Conservation (phyloP, 2,888 invertebrate genomes). For the Agrypnus murinus region DNA sequence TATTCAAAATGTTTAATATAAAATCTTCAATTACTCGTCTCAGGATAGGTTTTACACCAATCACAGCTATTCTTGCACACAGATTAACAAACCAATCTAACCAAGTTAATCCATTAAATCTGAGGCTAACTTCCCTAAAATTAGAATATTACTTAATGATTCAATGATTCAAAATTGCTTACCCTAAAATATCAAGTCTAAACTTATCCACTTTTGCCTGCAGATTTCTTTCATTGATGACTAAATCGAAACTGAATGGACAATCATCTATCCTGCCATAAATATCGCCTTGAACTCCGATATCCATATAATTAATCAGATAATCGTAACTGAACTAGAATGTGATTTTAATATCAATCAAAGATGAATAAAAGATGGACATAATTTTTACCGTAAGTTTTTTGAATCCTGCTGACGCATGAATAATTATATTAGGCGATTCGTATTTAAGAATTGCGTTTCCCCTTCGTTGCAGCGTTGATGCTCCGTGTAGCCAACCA, state of each 20-base stretch:
- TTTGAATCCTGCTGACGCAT: slow-evolving; percentile 42
- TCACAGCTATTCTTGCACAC: neutral
- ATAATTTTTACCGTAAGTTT: slow-evolving; percentile 50
- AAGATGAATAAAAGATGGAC: neutral
- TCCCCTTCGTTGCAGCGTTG: slow-evolving; percentile 70
- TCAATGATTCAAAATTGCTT: too few species aligned
- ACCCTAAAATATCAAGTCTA: slow-evolving; percentile 31
- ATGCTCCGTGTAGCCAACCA: slow-evolving; percentile 71
- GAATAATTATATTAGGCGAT: slow-evolving; percentile 16
- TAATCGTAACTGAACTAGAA: slow-evolving; percentile 74
- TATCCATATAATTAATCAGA: slow-evolving; percentile 72
- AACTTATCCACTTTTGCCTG: slow-evolving; percentile 24
- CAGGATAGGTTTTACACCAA: neutral
- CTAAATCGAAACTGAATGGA: slow-evolving; percentile 22
- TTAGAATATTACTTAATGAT: too few species aligned
- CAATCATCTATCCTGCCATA: slow-evolving; percentile 60
- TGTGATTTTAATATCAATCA: slow-evolving; percentile 47
- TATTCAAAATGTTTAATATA: neutral
- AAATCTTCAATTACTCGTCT: neutral
- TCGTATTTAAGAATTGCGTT: slow-evolving; percentile 66
- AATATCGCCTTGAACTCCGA: slow-evolving; percentile 74
- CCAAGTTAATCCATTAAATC: neutral
- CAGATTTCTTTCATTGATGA: slow-evolving; percentile 12
- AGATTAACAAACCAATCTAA: slow-evolving; percentile 21
- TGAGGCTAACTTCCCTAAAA: slow-evolving; percentile 5